These are phyloP conservation scores for Aurelia sp. DNA, from an alignment of 30 jellyfish, hydroid and myxozoan genomes.

Conservation along the genomic window DNA sequence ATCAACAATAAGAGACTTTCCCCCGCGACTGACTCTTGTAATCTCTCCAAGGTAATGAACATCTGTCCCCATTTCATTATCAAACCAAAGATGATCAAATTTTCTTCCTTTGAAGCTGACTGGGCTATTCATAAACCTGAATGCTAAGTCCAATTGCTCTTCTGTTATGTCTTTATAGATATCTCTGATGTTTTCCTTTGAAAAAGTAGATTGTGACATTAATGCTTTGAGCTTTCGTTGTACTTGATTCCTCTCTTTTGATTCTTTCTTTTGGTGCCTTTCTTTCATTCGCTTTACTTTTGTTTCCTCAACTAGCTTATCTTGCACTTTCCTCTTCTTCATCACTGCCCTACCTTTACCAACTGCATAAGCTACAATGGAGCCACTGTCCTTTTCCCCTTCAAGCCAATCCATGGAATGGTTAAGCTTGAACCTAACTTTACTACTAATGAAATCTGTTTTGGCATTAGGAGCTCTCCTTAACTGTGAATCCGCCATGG, in stretches of 20 bases:
- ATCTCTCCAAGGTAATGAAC: constrained; percentile 17
- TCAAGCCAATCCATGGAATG: not conserved
- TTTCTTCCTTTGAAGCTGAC: not conserved
- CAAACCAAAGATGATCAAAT: constrained; percentile 22
- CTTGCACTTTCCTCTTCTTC: not conserved
- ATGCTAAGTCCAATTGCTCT: not conserved
- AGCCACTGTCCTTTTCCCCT: not conserved
- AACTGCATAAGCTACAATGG: constrained; percentile 2
- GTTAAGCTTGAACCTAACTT: constrained; percentile 17
- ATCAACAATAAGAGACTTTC: not conserved
- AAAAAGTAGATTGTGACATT: not conserved
- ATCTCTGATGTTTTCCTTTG: constrained; percentile 19
- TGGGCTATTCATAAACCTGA: constrained; percentile 8
- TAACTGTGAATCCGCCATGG: constrained; percentile 28
- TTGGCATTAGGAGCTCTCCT: constrained; percentile 49
- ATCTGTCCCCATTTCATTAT: constrained; percentile 9
- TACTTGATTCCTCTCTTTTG: constrained; percentile 5
- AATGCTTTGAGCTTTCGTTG: constrained; percentile 23
- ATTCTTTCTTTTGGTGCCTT: constrained; percentile 13
- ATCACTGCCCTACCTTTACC: not conserved
- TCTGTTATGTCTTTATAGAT: not conserved
- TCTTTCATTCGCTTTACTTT: not conserved
- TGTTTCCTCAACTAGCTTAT: not conserved
- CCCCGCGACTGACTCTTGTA: constrained; percentile 6
- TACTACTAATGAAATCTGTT: constrained; percentile 12